phyloP scores from a whole-genome alignment of 2,888 invertebrate species.

The Microctonus brassicae region DNA sequence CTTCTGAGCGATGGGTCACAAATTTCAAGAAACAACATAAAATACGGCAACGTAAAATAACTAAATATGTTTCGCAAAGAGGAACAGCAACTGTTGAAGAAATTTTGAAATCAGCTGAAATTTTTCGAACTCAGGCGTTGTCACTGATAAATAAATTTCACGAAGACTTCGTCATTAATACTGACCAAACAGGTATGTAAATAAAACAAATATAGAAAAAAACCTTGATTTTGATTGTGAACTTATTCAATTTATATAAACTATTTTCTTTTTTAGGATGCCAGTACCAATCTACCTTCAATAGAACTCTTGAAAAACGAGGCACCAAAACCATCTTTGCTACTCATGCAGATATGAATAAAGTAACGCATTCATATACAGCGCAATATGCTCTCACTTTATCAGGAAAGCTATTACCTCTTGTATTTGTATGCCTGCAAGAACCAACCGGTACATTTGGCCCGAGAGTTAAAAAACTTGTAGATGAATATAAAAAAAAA shows the following conservation, averaged over 20 bases:
- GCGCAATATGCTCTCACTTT: conserved; percentile 42
- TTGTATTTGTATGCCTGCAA: conserved; percentile 45
- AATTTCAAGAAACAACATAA: conserved; percentile 39
- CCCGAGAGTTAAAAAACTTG: conserved; percentile 34
- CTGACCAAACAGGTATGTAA: conserved; percentile 41
- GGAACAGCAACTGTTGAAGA: conserved; percentile 32
- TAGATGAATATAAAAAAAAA: conserved; percentile 36
- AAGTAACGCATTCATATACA: conserved; percentile 45
- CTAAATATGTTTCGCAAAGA: conserved; percentile 34
- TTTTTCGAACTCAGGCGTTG: conserved; percentile 29
- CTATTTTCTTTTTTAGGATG: conserved; percentile 26
- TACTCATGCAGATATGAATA: conserved; percentile 36
- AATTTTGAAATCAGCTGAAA: conserved; percentile 34
- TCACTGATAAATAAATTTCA: conserved; percentile 36
- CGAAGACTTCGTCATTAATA: conserved; percentile 40
- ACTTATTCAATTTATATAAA: background rate
- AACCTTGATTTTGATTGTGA: no score
- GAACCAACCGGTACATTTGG: conserved; percentile 40
- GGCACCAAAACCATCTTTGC: conserved; percentile 38
- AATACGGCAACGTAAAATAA: conserved; percentile 41
- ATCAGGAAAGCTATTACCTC: conserved; percentile 40
- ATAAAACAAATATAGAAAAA: background rate
- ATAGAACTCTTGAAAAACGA: conserved; percentile 28
- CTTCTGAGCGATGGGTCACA: conserved; percentile 38
- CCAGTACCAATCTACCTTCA: conserved; percentile 40